Evolutionary conservation across 2,888 invertebrate species (phyloP), one percentile per base, ranked within the genome.

Genomic region (Drymonia ruficornis): DNA sequence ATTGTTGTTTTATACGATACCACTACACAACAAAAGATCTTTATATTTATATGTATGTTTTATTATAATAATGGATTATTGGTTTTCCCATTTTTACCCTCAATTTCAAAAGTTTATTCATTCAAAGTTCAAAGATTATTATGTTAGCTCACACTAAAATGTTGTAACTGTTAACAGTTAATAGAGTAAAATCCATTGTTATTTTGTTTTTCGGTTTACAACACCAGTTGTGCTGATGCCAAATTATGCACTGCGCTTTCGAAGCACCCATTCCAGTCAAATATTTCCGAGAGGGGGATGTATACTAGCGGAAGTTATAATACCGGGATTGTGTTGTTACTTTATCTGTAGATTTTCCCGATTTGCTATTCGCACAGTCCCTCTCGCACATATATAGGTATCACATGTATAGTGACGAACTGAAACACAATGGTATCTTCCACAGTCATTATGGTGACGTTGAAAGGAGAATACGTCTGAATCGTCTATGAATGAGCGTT

Each of bases 401-500:
- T 29, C 19, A 11, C 8, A 55, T 50, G 34, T 45, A 43, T 49
- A 51, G 16, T 44, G 43, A 47, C 46, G 11, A 42, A 53, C 49
- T 49, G 44, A 54, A 53, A 56, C 23, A 54, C 54, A 52, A 31
- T 59, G 55, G 55, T 50, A 53, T 34, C 16, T 70, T 64, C 55
- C 61, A 57, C 61, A 57, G 58, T 56, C 66, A 65, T 65, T 65
- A 59, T 73, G 67, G 68, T 74, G 76, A 76, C 70, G 60, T 69
- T 72, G 73, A 76, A 65, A 76, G 65, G 70, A 72, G 72, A 67
- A 72, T 73, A 75, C 70, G 69, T 70, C 74, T 75, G 73, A 74
- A 71, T 74, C 74, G 84, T 78, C 76, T 87, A 83, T 83, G 86
- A 84, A 89, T 87, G 79, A 83, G 80, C 80, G 78, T 84, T 87